Evolutionary conservation across 2,113 vertebrate species (phyloP).

Genomic region (Pagrus major): DNA sequence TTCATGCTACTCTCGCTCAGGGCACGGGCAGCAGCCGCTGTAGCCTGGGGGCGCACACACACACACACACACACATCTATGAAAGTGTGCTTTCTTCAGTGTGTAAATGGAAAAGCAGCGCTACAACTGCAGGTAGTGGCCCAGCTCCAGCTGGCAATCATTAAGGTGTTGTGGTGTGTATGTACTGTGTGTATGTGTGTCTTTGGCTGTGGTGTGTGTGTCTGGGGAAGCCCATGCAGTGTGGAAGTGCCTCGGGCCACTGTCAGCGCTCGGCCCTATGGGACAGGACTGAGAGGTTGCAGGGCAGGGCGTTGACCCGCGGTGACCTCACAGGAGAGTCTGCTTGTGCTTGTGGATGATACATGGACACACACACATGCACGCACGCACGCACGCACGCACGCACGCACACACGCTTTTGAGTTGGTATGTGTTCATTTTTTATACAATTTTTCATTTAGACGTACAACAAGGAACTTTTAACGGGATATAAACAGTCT

Average conservation of each 20-base stretch:
- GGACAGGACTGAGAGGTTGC: constrained; percentile 82
- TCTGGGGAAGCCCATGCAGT: constrained; percentile 59
- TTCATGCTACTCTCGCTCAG: constrained; percentile 97
- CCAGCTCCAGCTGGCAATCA: constrained; percentile 76
- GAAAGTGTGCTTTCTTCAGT: constrained; percentile 78
- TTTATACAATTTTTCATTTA: background rate
- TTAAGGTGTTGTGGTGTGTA: constrained; percentile 69
- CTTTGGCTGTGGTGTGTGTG: constrained; percentile 33
- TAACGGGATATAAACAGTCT: too few species aligned
- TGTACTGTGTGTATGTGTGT: constrained; percentile 43
- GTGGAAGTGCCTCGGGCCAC: constrained; percentile 81
- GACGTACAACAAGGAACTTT: too few species aligned
- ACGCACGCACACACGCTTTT: background rate
- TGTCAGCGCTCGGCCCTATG: constrained; percentile 76
- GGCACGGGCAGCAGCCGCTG: constrained; percentile 89
- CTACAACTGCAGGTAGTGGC: constrained; percentile 84
- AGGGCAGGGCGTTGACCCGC: constrained; percentile 78
- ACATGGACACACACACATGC: constrained; percentile 41
- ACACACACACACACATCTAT: constrained; percentile 77
- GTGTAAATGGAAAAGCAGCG: constrained; percentile 61
- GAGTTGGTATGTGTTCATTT: background rate
- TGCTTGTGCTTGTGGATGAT: constrained; percentile 57
- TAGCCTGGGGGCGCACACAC: constrained; percentile 87
- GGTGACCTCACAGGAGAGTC: constrained; percentile 70
- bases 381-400: too few species aligned